Evolutionary conservation across 1,140 invertebrate species (phyloP), one percentile per base, ranked within the genome.

Genomic region (Zaprionus ornatus): DNA sequence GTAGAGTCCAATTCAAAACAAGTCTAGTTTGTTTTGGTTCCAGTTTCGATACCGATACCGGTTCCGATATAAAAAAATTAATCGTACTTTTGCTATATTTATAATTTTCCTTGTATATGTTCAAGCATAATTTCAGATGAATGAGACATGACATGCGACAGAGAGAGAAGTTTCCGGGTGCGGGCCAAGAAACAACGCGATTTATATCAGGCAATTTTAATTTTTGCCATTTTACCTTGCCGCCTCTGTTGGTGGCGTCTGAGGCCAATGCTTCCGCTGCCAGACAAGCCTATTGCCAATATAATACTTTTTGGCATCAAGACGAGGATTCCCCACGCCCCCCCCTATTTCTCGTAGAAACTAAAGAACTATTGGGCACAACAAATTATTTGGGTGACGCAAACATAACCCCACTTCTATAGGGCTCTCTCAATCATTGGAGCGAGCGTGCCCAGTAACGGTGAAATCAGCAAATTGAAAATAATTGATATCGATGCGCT

Each of bases 351-450:
- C 19, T 23, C n/a, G 37, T 42, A 27, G 56, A 48, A 54, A 55
- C 60, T 61, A 1, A 50, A 62, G 21, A 71, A 70, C 40, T 69
- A 77, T 69, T 85, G 70, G 70, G 74, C 77, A 75, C 63, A 75
- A 66, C 71, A 79, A 80, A 73, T 71, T 84, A 90, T 88, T 84
- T 88, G 75, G 80, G 84, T 88, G 84, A 88, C 80, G 84, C 84
- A 88, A 88, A 88, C 84, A 88, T 88, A 88, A 88, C 84, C 84
- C 85, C 65, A 88, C 84, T 88, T 88, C 67, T 67, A 55, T 27
- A 50, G 60, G 60, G 59, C 40, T 21, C 40, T 54, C 56, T 9
- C 32, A 61, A 61, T 69, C 62, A 72, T 62, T 17, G 27, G 35
- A 29, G 23, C 7, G 21, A 55, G 19, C 15, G 35, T 27, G 64